Evolutionary conservation across 2,888 invertebrate genomes (phyloP), one percentile per base, ranked within the genome.

Genomic region (Sabellastarte sp.): DNA sequence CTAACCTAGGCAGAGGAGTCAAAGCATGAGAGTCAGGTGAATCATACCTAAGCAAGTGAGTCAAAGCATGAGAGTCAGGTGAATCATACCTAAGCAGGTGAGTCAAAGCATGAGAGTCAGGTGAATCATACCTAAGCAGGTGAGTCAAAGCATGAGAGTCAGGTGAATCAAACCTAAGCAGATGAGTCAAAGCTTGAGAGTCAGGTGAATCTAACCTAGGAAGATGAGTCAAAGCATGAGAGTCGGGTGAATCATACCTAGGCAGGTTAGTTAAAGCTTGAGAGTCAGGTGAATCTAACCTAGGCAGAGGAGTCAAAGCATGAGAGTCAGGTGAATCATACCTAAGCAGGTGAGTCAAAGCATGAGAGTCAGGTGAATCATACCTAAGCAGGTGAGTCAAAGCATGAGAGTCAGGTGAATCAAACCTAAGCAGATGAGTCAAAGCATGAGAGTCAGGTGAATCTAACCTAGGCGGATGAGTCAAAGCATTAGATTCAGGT

Each of bases 401-500:
- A 41, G 20, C 41, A 41, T n/a, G n/a, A n/a, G n/a, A n/a, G n/a
- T n/a, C n/a, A n/a, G n/a, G n/a, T n/a, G n/a, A n/a, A n/a, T 88
- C 73, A 84, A 85, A 76, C 85, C 85, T 69, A 86, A 87, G 73
- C 82, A 86, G 82, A 86, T 87, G 65, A 68, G 77, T 63, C 32
- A 41, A 10, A 41, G 20, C 41, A 41, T 10, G 20, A 20, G 41
- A 41, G 41, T 41, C 41, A 41, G 41, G 41, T 41, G 41, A 41
- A 20, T 4, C 97, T 98, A 79, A 99, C 99, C 87, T 99, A 99
- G 84, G 87, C n/a, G n/a, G n/a, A n/a, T 96, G 1, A 98, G 78
- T 95, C 96, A 0, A 94, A 98, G 0, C 90, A 95, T 0, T 95
- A 95, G 77, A 96, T 98, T 78, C 93, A 97, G 77, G 88, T 98